phyloP scores from a whole-genome alignment of 53 echinoderm and acorn worm genomes.

The Holothuria scabra region DNA sequence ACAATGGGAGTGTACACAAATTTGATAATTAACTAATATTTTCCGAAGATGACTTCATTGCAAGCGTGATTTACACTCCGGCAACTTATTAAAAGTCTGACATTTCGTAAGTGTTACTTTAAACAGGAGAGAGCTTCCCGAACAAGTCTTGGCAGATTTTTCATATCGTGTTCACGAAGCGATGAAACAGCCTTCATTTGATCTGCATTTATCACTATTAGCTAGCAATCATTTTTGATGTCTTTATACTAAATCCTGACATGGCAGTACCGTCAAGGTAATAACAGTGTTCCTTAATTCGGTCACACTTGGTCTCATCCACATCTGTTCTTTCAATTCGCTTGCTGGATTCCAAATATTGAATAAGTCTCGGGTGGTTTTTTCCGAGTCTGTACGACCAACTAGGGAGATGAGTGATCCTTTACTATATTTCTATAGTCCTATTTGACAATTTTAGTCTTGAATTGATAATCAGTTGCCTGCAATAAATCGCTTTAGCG shows the following conservation, averaged over 20 bases:
- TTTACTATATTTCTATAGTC: conserved; percentile 1
- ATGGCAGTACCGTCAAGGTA: background rate
- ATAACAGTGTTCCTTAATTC: conserved; percentile 40
- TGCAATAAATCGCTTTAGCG: conserved; percentile 31
- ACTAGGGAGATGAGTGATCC: conserved; percentile 23
- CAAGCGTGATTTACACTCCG: conserved; percentile 20
- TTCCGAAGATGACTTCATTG: conserved; percentile 39
- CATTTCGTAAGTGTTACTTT: conserved; percentile 2
- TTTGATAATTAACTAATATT: conserved; percentile 36
- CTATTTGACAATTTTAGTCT: background rate
- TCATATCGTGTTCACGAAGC: conserved; percentile 42
- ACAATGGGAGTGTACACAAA: conserved; percentile 34
- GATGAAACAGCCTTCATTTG: conserved; percentile 9
- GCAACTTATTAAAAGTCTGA: conserved; percentile 5
- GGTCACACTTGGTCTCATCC: conserved; percentile 3
- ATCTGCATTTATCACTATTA: conserved; percentile 26
- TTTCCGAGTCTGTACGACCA: conserved; percentile 7
- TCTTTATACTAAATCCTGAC: conserved; percentile 36
- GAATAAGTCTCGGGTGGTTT: conserved; percentile 30
- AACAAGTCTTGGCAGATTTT: conserved; percentile 16
- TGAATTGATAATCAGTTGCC: conserved; percentile 13
- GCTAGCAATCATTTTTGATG: conserved; percentile 39
- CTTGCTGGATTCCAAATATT: conserved; percentile 34
- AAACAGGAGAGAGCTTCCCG: conserved; percentile 9
- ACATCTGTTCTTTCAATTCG: conserved; percentile 21